These are phyloP conservation scores for Philopedon plagiatum DNA, from an alignment of 2,888 invertebrate species.

Conservation along the genomic window DNA sequence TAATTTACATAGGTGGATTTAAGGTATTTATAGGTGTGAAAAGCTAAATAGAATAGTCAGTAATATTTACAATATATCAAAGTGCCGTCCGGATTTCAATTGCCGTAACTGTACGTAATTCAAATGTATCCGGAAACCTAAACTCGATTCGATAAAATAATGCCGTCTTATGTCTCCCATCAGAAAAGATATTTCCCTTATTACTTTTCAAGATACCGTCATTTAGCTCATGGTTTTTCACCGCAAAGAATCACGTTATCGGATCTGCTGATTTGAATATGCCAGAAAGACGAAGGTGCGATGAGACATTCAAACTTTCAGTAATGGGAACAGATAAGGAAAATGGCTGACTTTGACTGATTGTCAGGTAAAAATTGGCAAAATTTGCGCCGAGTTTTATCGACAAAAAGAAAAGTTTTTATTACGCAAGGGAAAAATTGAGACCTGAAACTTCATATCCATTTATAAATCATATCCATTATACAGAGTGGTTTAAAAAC, in stretches of 20 bases:
- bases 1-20: no score
- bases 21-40: no score
- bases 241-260: conserved; percentile 32
- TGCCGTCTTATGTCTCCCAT: neutral
- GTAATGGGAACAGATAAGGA: conserved; percentile 41
- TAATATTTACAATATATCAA: no score
- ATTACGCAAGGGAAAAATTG: no score
- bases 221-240: conserved; percentile 22
- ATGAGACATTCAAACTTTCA: conserved; percentile 30
- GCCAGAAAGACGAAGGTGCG: conserved; percentile 32
- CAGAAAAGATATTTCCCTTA: conserved; percentile 11
- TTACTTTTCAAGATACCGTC: conserved; percentile 29
- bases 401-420: neutral
- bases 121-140: neutral
- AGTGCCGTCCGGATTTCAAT: no score
- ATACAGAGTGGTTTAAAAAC: no score
- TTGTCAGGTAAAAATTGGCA: conserved; percentile 39
- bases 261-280: conserved; percentile 26
- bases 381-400: conserved; percentile 12
- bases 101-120: no score
- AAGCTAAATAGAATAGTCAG: no score
- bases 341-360: conserved; percentile 33
- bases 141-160: conserved; percentile 1
- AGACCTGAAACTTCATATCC: no score
- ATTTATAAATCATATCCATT: no score